Evolutionary conservation across 2,113 vertebrate species (phyloP).

Genomic region (Nesoenas mayeri): DNA sequence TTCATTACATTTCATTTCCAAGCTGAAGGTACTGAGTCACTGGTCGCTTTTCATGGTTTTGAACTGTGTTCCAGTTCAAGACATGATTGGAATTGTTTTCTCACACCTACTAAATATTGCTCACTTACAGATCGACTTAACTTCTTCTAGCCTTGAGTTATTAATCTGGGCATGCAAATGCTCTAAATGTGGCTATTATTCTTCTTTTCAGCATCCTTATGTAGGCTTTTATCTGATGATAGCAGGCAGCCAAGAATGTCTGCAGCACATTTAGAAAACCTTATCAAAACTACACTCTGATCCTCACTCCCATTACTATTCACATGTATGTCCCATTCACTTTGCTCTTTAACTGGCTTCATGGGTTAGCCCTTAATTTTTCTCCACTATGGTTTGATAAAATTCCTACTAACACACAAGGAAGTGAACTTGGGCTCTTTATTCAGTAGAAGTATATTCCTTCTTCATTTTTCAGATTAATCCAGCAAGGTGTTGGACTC

Average conservation of each 20-base stretch:
- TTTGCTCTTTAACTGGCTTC: not conserved
- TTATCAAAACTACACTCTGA: not conserved
- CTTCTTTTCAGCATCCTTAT: not conserved
- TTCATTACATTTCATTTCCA: constrained; percentile 25
- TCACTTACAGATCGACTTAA: not conserved
- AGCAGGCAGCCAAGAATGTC: constrained; percentile 16
- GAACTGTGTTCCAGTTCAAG: constrained; percentile 6
- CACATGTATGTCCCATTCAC: not conserved
- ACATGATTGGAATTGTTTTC: constrained; percentile 8
- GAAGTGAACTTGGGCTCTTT: not conserved
- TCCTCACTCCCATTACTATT: not conserved
- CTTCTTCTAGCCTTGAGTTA: not conserved
- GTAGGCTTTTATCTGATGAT: not conserved
- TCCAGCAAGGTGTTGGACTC: not conserved
- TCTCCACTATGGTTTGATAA: not conserved
- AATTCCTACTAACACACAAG: not conserved
- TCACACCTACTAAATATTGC: constrained; percentile 38
- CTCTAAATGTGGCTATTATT: not conserved
- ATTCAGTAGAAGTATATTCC: not conserved
- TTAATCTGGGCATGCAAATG: not conserved
- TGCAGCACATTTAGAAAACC: not conserved
- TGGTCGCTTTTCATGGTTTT: constrained; percentile 45
- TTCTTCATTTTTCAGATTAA: not conserved
- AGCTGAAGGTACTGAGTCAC: not conserved
- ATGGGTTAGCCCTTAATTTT: not conserved